These are phyloP conservation scores for Montipora capricornis DNA, from an alignment of 64 coral and sea anemone species.

Conservation along the genomic window DNA sequence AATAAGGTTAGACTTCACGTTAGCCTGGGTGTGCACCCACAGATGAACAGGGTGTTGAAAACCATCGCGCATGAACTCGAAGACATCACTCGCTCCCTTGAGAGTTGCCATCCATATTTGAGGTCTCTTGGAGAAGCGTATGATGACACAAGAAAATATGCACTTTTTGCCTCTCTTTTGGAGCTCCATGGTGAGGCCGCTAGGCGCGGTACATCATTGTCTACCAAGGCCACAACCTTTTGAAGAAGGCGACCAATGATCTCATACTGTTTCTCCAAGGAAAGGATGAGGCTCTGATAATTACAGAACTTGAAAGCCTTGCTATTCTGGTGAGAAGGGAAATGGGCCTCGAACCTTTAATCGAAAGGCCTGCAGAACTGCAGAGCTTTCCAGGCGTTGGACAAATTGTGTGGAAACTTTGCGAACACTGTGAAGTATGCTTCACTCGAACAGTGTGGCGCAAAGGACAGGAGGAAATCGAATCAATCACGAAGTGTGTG, in stretches of 20 bases:
- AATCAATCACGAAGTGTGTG: background rate
- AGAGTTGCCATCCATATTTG: background rate
- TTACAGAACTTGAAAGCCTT: background rate
- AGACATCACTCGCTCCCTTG: background rate
- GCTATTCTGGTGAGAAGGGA: background rate
- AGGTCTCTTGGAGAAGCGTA: background rate
- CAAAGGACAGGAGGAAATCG: background rate
- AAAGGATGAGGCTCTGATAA: background rate
- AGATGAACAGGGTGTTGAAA: background rate
- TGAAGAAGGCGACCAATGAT: background rate
- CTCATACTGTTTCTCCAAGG: constrained; percentile 12
- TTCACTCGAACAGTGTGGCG: background rate
- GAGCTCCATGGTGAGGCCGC: background rate
- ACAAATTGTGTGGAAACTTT: background rate
- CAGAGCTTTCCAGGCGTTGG: constrained; percentile 16
- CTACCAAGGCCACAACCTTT: background rate
- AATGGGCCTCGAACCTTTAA: background rate
- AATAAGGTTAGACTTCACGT: background rate
- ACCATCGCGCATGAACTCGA: background rate
- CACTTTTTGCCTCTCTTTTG: background rate
- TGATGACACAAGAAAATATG: constrained; percentile 4
- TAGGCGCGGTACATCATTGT: background rate
- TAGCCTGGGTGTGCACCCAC: background rate
- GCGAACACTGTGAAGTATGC: background rate
- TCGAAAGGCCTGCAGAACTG: background rate